Evolutionary conservation across 2,888 invertebrate genomes (phyloP).

Genomic region (Cartodere bifasciata): DNA sequence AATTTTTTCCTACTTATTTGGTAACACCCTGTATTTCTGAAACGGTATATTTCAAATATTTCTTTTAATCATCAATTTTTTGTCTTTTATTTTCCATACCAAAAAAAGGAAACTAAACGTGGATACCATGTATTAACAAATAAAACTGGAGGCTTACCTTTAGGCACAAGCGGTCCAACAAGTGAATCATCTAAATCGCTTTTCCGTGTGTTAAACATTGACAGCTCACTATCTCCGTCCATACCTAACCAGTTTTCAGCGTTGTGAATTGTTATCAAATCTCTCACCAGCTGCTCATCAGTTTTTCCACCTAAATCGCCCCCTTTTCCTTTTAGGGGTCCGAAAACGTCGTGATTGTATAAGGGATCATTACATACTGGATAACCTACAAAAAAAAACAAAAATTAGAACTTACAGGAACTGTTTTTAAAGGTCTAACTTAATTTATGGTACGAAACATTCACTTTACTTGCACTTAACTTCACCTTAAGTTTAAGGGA

Average conservation of each 20-base stretch:
- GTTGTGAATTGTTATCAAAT: conserved; percentile 84
- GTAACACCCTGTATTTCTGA: too few species aligned
- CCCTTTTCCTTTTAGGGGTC: conserved; percentile 80
- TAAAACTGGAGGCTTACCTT: conserved; percentile 23
- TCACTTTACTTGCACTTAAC: too few species aligned
- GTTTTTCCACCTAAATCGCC: conserved; percentile 80
- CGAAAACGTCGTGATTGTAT: conserved; percentile 94
- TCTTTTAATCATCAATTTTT: too few species aligned
- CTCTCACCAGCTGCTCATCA: conserved; percentile 77
- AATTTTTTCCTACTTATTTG: too few species aligned
- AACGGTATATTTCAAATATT: too few species aligned
- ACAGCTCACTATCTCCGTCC: conserved; percentile 76
- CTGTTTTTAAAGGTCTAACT: too few species aligned
- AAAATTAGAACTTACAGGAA: background rate
- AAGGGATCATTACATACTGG: conserved; percentile 96
- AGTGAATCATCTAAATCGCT: conserved; percentile 34
- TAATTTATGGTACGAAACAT: too few species aligned
- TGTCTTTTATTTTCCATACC: too few species aligned
- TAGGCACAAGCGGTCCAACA: conserved; percentile 30
- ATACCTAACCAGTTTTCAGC: conserved; percentile 90
- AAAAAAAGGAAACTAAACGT: too few species aligned
- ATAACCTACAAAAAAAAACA: conserved; percentile 49
- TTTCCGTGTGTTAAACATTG: conserved; percentile 62
- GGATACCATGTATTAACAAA: too few species aligned
- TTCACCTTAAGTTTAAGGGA: too few species aligned